Evolutionary conservation across 2,113 vertebrate genomes (phyloP).

Genomic region (Gavia stellata): DNA sequence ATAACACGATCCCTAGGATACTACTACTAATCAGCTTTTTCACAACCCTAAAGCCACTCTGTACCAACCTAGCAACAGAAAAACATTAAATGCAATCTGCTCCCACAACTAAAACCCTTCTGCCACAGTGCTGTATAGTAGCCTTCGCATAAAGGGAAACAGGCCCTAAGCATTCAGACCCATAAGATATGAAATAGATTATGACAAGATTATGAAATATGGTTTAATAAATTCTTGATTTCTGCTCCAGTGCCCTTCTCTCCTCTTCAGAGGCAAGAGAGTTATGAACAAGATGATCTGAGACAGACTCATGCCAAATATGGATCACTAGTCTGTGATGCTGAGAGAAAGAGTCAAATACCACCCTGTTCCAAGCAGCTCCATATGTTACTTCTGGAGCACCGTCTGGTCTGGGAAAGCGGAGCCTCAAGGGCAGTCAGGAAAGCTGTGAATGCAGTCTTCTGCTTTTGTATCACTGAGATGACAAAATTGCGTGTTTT

Average conservation of each 20-base stretch:
- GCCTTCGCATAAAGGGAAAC: neutral
- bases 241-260: neutral
- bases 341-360: conserved; percentile 17
- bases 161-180: neutral
- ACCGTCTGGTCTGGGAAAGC: conserved; percentile 48
- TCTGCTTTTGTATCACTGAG: conserved; percentile 2
- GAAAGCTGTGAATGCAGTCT: conserved; percentile 31
- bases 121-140: neutral
- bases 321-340: neutral
- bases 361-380: conserved; percentile 35
- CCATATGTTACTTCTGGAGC: conserved; percentile 58
- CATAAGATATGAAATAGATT: too few species aligned
- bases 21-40: neutral
- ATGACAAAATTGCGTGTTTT: conserved; percentile 9
- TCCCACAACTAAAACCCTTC: conserved; percentile 1
- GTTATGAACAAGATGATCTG: neutral
- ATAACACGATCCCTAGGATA: neutral
- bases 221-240: neutral
- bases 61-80: neutral
- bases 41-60: neutral
- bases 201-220: neutral
- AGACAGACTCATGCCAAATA: conserved; percentile 20
- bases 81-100: conserved; percentile 12
- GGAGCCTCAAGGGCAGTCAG: conserved; percentile 34
- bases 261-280: neutral